Base-by-base conservation (phyloP, 1,140 invertebrate species). In the Leptestheria dahalacensis region DNA sequence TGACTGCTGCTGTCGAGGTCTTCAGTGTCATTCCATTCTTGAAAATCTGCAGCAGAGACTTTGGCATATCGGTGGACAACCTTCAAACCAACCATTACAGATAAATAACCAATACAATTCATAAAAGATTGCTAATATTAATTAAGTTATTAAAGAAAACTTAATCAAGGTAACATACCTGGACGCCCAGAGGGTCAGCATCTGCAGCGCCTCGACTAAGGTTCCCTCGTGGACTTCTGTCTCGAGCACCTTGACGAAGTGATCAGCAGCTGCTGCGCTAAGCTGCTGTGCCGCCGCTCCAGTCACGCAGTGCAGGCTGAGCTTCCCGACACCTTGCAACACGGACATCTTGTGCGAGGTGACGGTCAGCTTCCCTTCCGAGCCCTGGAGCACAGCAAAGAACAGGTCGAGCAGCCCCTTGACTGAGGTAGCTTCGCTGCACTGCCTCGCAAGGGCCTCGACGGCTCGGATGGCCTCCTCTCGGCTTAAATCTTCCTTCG, bases 211-310 rank as follows among this genome's bases (percentile, higher is more conserved):
- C 65, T 83, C 81, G 61, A 87, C 80, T 24, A 95, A 71, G 1
- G 89, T 92, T 65, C 89, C 90, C 73, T 97, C 93, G 71, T 96
- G 91, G 53, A 88, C 86, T 78, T 97, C 93, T 29, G 78, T 79
- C 68, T 92, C 86, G 21, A 96, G 74, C 21, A 91, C 79, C 68
- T 86, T 85, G 15, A 85, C 75, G 67, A 91, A 85, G 60, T 84
- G 76, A 41, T 82, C 76, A 1, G 79, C 74, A 2, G 82, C 82
- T 26, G 72, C 75, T 53, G 77, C 71, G 52, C 82, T 79, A 57
- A 93, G 71, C 61, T 74, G 70, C 61, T 78, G 72, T 0, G 80
- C 68, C 53, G 79, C 75, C 4, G 74, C 75, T 2, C 77, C 79
- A 18, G 74, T 70, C 12, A 89, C 81, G 10, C 75, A 74, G 67